These are phyloP conservation scores for Gavialis gangeticus DNA, from an alignment of 2,113 vertebrate species.

Conservation along the genomic window DNA sequence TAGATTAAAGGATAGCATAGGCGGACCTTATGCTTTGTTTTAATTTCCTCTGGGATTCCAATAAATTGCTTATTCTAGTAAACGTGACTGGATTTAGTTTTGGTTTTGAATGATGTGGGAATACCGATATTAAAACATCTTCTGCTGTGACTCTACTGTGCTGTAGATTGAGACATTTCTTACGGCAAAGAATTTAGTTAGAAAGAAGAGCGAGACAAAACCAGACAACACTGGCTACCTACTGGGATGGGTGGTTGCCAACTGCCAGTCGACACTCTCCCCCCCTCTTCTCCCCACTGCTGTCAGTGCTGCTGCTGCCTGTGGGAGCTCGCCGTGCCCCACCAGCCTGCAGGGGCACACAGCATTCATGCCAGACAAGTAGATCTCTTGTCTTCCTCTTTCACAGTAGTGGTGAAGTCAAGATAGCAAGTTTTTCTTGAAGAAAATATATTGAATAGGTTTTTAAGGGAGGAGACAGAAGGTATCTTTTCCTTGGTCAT, in stretches of 20 bases:
- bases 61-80: background rate
- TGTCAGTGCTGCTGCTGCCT: background rate
- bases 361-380: background rate
- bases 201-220: too few species aligned
- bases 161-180: background rate
- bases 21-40: background rate
- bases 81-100: background rate
- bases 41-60: background rate
- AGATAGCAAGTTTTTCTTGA: background rate
- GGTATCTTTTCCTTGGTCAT: background rate
- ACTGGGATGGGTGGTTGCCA: too few species aligned
- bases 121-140: background rate
- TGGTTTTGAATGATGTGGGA: background rate
- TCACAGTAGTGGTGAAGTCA: background rate
- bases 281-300: accelerated
- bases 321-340: accelerated
- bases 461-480: background rate
- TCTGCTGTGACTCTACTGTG: background rate
- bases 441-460: background rate
- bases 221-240: too few species aligned
- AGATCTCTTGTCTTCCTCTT: too few species aligned
- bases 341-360: accelerated
- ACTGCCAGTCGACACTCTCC: too few species aligned
- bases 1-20: background rate
- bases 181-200: background rate